Evolutionary conservation across 2,113 vertebrate genomes (phyloP), one percentile per base, ranked within the genome.

Genomic region (Astur gentilis): DNA sequence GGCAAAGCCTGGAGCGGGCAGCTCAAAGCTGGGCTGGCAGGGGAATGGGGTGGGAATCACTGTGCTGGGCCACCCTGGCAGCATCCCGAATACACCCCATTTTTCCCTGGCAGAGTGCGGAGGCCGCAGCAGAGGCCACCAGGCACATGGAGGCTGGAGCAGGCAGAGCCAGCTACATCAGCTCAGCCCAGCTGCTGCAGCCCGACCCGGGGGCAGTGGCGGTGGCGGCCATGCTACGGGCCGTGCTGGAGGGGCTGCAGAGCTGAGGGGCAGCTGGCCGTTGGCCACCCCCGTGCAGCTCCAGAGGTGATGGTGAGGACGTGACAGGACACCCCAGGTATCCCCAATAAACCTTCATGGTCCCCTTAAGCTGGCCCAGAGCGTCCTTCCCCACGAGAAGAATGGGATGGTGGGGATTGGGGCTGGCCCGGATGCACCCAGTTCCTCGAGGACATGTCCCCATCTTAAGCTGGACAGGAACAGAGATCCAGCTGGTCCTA

Each of bases 151-250:
- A 97, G 23, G 99, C 99, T 0, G 98, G 92, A 29, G 99, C 99
- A 0, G 99, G 99, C n/a, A 98, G 99, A 72, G 99, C 99, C 91
- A 99, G 99, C 93, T 99, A 99, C 82, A 98, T 99, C 91, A 97
- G 98, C 10, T 98, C 98, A 0, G 97, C 98, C 4, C 94, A 76
- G 7, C 96, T 99, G 70, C 98, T 98, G 14, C 98, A 98, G 94
- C 99, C 99, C 0, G 99, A 99, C 94, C 99, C 99, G 0, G 99
- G 99, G 3, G 99, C 99, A 0, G 98, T 99, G 92, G 99, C 99
- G 0, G 97, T 95, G 1, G 98, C 99, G 0, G 97, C 98, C 20
- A 98, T 99, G 83, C 96, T 99, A 29, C 95, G 91, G 7, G 98
- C 99, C 0, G 96, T 99, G 67, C 92, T 98, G 96, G 94, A 98